Evolutionary conservation across 1,140 invertebrate genomes (phyloP).

Genomic region (Thaumetopoea pityocampa): DNA sequence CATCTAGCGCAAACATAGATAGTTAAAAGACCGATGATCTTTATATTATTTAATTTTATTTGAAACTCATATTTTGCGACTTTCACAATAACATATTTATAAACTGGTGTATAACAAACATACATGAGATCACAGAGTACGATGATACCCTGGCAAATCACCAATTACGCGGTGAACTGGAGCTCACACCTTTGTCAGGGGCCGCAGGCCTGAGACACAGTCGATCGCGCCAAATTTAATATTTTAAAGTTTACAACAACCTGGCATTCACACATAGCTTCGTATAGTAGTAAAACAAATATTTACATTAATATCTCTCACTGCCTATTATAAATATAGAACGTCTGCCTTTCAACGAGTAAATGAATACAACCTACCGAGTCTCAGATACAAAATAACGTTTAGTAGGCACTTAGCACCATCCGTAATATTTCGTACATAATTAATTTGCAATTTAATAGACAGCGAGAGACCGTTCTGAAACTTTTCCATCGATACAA

Average conservation of each 20-base stretch:
- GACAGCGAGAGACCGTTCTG: conserved; percentile 55
- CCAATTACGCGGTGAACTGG: conserved; percentile 36
- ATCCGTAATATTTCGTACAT: conserved; percentile 24
- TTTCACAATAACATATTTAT: conserved; percentile 37
- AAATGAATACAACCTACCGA: conserved; percentile 29
- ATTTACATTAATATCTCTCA: conserved; percentile 57
- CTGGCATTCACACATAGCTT: conserved; percentile 42
- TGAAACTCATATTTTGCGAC: conserved; percentile 37
- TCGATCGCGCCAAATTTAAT: conserved; percentile 10
- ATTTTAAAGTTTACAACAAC: conserved; percentile 28
- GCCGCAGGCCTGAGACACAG: conserved; percentile 12
- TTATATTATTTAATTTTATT: conserved; percentile 5
- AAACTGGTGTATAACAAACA: conserved; percentile 53
- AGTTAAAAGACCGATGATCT: too few species aligned
- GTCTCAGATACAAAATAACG: conserved; percentile 17
- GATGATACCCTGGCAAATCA: conserved; percentile 60
- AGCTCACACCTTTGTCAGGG: conserved; percentile 18
- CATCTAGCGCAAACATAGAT: conserved; percentile 11
- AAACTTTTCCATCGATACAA: conserved; percentile 69
- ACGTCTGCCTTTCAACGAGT: conserved; percentile 6
- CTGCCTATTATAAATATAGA: conserved; percentile 34
- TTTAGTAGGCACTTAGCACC: conserved; percentile 23
- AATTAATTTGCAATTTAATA: conserved; percentile 22
- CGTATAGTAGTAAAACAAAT: conserved; percentile 42
- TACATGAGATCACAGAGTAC: conserved; percentile 72